Evolutionary conservation across 2,797 vertebrate species (phyloP).

Genomic region (Notoglanidium macrostoma): DNA sequence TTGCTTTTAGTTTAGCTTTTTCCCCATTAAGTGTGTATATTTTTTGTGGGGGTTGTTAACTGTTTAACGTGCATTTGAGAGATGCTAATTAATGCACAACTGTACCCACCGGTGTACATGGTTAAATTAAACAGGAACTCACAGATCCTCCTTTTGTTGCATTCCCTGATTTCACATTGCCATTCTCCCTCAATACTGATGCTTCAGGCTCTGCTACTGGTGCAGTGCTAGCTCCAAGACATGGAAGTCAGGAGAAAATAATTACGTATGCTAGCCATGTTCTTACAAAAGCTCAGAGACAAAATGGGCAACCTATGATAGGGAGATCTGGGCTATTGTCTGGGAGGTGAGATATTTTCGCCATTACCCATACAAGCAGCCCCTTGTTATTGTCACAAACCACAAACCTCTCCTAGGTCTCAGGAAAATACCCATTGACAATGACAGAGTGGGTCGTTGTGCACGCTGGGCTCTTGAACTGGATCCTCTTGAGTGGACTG

Average conservation of each 20-base stretch:
- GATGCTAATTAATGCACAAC: too few species aligned
- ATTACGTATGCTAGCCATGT: constrained; percentile 26
- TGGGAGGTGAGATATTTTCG: constrained; percentile 14
- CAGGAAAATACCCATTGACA: not conserved
- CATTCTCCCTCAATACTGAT: not conserved
- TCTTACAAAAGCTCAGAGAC: not conserved
- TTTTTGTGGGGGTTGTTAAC: too few species aligned
- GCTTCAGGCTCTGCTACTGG: not conserved
- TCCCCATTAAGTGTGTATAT: too few species aligned
- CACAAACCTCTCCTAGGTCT: constrained; percentile 29
- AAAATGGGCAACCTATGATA: constrained; percentile 25
- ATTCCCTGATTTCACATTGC: too few species aligned
- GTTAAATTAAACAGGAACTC: too few species aligned
- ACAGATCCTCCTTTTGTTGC: too few species aligned
- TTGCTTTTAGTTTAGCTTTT: too few species aligned
- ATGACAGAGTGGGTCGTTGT: not conserved
- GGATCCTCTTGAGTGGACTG: constrained; percentile 12
- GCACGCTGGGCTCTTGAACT: constrained; percentile 1
- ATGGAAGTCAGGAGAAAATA: not conserved
- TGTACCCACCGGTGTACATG: too few species aligned
- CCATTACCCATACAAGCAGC: not conserved
- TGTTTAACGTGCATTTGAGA: too few species aligned
- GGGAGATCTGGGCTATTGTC: constrained; percentile 17
- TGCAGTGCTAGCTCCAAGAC: not conserved
- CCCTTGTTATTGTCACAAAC: not conserved